A percentile compares a stretch with the other conserved stretches of the same genome.
phyloP scores from a whole-genome alignment of 2,797 vertebrate genomes.

The Coregonus suidteri region DNA sequence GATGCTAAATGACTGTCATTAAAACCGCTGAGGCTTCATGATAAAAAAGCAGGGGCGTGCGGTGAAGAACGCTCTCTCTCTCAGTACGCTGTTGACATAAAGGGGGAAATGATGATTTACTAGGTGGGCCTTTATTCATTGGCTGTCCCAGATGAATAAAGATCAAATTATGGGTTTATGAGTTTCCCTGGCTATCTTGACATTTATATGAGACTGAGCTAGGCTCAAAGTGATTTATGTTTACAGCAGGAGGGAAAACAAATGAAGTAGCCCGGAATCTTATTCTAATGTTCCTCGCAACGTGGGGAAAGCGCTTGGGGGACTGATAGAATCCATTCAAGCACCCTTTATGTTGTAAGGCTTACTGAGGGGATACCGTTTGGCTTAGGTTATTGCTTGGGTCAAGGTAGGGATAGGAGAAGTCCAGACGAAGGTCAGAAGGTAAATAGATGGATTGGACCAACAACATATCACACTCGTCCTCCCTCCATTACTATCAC shows the following conservation, averaged over 20 bases:
- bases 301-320: conserved; percentile 17
- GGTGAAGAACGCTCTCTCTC: not conserved
- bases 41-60: conserved; percentile 11
- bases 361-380: not conserved
- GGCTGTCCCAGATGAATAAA: conserved; percentile 68
- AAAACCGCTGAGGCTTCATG: conserved; percentile 13
- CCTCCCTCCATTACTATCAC: not conserved
- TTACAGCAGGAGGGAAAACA: conserved; percentile 54
- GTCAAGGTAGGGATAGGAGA: not conserved
- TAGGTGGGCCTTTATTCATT: conserved; percentile 61
- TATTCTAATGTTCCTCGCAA: conserved; percentile 50
- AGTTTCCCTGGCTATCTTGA: conserved; percentile 68
- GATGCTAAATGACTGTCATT: conserved; percentile 25
- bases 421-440: conserved; percentile 2
- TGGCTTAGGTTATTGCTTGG: not conserved
- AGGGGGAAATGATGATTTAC: conserved; percentile 69
- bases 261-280: conserved; percentile 61
- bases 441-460: not conserved
- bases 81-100: conserved; percentile 43
- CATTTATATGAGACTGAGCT: conserved; percentile 70
- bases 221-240: conserved; percentile 66
- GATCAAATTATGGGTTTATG: conserved; percentile 76
- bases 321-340: conserved; percentile 20
- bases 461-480: conserved; percentile 11
- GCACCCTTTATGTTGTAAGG: not conserved